A percentile compares a stretch with the other conserved stretches of the same genome.
phyloP scores from a whole-genome alignment of 1,140 invertebrate species.

The Pomacea maculata region DNA sequence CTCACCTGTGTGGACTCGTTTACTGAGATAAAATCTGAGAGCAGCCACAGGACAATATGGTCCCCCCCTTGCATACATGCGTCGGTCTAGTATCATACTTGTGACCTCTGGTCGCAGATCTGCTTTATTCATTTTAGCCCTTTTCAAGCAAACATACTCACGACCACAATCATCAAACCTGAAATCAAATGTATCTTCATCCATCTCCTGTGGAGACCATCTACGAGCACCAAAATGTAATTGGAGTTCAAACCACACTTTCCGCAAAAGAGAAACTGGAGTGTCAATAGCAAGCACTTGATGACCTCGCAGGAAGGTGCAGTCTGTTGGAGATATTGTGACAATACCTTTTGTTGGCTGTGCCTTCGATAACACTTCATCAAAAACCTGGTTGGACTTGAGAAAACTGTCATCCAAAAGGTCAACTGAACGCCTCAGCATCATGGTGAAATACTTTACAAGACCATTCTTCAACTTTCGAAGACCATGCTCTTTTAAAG shows the following conservation, averaged over 20 bases:
- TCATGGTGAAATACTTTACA: constrained; percentile 6
- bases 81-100: background rate
- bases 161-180: background rate
- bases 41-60: constrained; percentile 28
- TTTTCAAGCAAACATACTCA: constrained; percentile 12
- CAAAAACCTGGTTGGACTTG: constrained; percentile 16
- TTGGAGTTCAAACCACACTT: constrained; percentile 37
- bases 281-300: constrained; percentile 13
- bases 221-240: constrained; percentile 26
- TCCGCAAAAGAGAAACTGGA: constrained; percentile 27
- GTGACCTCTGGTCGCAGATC: constrained; percentile 2
- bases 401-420: background rate
- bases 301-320: constrained; percentile 12
- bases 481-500: constrained; percentile 15
- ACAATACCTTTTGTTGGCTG: constrained; percentile 2
- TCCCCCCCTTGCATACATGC: constrained; percentile 17
- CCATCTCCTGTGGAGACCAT: constrained; percentile 16
- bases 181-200: constrained; percentile 14
- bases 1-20: background rate
- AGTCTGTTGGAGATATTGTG: constrained; percentile 1
- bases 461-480: background rate
- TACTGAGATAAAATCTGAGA: constrained; percentile 24
- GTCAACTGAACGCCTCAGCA: background rate
- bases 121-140: background rate
- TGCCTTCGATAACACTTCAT: constrained; percentile 8